These are phyloP conservation scores for Pammene aurita DNA, from an alignment of 2,888 invertebrate species.

Conservation along the genomic window DNA sequence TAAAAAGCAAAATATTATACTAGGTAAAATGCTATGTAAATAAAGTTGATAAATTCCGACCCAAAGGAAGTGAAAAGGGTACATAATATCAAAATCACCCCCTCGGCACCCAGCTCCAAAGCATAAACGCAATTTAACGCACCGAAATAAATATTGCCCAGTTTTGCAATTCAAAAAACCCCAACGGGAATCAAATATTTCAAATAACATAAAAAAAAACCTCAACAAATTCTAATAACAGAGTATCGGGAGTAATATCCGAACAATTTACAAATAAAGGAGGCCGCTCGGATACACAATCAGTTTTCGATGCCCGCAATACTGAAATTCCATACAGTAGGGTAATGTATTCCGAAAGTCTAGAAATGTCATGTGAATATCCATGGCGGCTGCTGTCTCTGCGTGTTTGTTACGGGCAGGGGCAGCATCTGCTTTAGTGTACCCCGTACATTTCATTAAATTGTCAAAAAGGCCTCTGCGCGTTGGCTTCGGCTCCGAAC, in stretches of 20 bases:
- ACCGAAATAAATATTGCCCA: conserved; percentile 30
- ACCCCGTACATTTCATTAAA: no score
- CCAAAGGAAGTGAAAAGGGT: neutral
- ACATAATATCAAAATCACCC: conserved; percentile 8
- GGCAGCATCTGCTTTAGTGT: no score
- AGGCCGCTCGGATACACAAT: conserved; percentile 35
- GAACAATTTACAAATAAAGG: conserved; percentile 39
- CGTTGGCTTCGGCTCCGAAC: no score
- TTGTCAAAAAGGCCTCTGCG: no score
- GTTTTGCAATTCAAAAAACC: conserved; percentile 39
- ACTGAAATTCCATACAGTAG: conserved; percentile 15
- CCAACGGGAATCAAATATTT: conserved; percentile 39
- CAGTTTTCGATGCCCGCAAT: conserved; percentile 25
- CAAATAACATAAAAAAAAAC: conserved; percentile 38
- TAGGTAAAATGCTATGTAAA: neutral
- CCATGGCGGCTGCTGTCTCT: no score
- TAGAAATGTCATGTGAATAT: neutral
- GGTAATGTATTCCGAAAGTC: neutral
- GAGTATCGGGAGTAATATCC: conserved; percentile 35
- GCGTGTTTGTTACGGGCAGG: no score
- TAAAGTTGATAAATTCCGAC: neutral
- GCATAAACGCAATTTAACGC: conserved; percentile 20
- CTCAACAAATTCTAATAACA: conserved; percentile 41
- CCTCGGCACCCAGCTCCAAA: neutral
- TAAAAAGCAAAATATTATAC: neutral